Evolutionary conservation across 1,140 invertebrate species (phyloP).

Genomic region (Drosophila santomea): DNA sequence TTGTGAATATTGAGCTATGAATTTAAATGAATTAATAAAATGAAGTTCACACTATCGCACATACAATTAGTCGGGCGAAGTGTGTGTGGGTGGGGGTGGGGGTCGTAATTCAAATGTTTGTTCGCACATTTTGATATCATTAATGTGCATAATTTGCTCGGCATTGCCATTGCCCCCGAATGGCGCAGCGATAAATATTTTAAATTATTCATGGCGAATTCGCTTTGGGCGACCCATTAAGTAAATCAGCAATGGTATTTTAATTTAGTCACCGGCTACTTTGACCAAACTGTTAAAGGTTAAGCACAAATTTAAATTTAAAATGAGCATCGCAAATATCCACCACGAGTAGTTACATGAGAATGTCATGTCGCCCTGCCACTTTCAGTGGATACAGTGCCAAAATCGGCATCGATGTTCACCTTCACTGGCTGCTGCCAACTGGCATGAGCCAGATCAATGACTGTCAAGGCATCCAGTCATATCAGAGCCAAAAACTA

Average conservation of each 20-base stretch:
- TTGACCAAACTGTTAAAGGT: neutral
- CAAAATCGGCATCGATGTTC: constrained; percentile 41
- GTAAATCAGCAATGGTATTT: constrained; percentile 35
- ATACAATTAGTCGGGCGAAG: constrained; percentile 46
- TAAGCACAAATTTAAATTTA: neutral
- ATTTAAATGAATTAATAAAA: constrained; percentile 82
- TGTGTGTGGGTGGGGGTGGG: neutral
- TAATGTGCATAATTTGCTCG: constrained; percentile 69
- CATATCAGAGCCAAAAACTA: constrained; percentile 36
- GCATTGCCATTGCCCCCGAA: constrained; percentile 13
- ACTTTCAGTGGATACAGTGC: constrained; percentile 40
- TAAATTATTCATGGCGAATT: constrained; percentile 42
- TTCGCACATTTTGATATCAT: constrained; percentile 77
- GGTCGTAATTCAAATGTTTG: constrained; percentile 74
- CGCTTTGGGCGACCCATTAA: constrained; percentile 29
- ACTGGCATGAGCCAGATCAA: constrained; percentile 62
- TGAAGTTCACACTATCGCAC: constrained; percentile 57
- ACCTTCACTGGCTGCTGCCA: constrained; percentile 46
- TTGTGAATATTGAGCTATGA: constrained; percentile 68
- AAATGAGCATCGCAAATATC: constrained; percentile 12
- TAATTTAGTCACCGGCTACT: constrained; percentile 34
- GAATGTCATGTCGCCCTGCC: constrained; percentile 35
- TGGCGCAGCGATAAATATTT: constrained; percentile 41
- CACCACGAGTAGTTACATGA: constrained; percentile 12
- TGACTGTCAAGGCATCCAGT: constrained; percentile 57